Percentiles rank a stretch among this genome's conserved stretches.
phyloP scores from a whole-genome alignment of 30 jellyfish, hydroid and myxozoan genomes.

The Pelagia noctiluca region DNA sequence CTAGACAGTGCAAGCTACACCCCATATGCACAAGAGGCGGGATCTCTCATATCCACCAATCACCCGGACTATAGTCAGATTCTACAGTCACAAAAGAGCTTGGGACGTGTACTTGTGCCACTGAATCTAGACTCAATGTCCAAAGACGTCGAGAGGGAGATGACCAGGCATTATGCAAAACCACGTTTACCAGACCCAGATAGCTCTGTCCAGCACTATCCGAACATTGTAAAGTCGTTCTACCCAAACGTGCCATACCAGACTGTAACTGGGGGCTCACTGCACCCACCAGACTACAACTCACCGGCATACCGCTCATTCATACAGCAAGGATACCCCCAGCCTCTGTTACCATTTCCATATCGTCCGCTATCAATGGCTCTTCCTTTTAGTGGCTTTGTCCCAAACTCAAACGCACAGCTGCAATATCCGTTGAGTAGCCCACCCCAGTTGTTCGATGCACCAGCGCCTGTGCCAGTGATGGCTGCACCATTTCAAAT shows the following conservation, averaged over 20 bases:
- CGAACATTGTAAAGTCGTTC: constrained; percentile 55
- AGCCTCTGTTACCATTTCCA: constrained; percentile 23
- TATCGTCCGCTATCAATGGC: constrained; percentile 38
- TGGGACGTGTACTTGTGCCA: constrained; percentile 76
- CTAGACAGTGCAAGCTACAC: constrained; percentile 68
- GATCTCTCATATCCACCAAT: constrained; percentile 26
- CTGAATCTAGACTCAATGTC: constrained; percentile 47
- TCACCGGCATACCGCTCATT: constrained; percentile 34
- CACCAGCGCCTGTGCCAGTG: constrained; percentile 24
- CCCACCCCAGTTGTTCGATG: not conserved
- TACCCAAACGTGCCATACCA: constrained; percentile 68
- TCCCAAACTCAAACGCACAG: constrained; percentile 1
- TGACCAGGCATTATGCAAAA: constrained; percentile 17
- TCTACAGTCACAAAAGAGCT: constrained; percentile 69
- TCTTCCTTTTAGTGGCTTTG: constrained; percentile 48
- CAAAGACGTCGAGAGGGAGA: constrained; percentile 38
- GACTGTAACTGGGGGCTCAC: constrained; percentile 63
- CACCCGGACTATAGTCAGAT: constrained; percentile 57
- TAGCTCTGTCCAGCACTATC: constrained; percentile 17
- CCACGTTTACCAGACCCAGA: constrained; percentile 27
- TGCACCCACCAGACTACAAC: constrained; percentile 46
- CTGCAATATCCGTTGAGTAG: constrained; percentile 12
- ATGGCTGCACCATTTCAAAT: constrained; percentile 21
- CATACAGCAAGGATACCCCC: constrained; percentile 51
- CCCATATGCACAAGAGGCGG: constrained; percentile 66